phyloP scores from a whole-genome alignment of 1,140 invertebrate genomes.

The Homarus americanus region DNA sequence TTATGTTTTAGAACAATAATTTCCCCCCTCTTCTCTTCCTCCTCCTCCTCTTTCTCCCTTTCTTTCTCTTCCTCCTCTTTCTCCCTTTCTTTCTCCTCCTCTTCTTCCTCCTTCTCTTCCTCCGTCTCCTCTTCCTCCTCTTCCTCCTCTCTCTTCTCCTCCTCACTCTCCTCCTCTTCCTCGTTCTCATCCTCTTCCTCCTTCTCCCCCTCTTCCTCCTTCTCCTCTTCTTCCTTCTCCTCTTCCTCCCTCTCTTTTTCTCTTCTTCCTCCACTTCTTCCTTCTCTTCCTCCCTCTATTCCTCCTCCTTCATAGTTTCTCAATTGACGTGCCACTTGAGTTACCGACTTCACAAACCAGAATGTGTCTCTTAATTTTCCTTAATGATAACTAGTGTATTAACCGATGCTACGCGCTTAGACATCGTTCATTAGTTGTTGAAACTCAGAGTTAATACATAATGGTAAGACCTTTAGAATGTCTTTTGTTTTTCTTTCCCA shows the following conservation, averaged over 20 bases:
- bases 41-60: neutral
- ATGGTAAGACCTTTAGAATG: too few relatives aligned
- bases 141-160: neutral
- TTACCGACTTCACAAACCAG: too few relatives aligned
- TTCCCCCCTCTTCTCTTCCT: neutral
- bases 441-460: too few relatives aligned
- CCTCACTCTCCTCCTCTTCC: neutral
- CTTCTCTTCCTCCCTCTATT: neutral
- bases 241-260: neutral
- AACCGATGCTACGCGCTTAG: too few relatives aligned
- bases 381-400: too few relatives aligned
- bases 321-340: too few relatives aligned
- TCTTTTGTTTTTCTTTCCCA: too few relatives aligned
- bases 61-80: neutral
- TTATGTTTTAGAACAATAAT: too few relatives aligned
- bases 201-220: neutral
- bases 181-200: neutral
- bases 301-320: neutral
- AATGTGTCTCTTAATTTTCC: too few relatives aligned
- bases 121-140: neutral
- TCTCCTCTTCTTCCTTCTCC: neutral
- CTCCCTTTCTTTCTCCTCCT: neutral
- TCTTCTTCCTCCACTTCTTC: conserved; percentile 1
- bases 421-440: too few relatives aligned
- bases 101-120: neutral